phyloP scores from a whole-genome alignment of 2,113 vertebrate genomes.

The Vulpes ferrilata region DNA sequence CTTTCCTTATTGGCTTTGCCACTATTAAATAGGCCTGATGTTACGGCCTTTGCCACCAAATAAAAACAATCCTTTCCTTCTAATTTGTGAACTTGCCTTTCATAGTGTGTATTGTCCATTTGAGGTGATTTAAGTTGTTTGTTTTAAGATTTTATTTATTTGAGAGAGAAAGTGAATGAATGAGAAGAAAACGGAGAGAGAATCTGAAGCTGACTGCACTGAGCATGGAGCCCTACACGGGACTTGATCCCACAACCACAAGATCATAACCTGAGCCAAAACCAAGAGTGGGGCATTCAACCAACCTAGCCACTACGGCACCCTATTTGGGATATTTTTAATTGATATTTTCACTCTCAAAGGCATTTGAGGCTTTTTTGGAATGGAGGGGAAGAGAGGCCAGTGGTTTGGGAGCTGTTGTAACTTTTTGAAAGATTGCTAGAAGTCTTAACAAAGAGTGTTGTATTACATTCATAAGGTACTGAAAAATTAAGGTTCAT shows the following conservation, averaged over 20 bases:
- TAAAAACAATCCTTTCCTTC: background rate
- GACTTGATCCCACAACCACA: too few species aligned
- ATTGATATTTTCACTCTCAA: background rate
- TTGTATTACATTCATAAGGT: background rate
- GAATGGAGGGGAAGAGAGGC: background rate
- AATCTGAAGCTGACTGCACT: too few species aligned
- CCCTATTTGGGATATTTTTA: background rate
- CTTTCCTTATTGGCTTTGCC: constrained; percentile 40
- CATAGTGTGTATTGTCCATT: background rate
- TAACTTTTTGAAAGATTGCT: background rate
- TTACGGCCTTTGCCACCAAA: background rate
- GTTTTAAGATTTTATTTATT: too few species aligned
- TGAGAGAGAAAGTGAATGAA: too few species aligned
- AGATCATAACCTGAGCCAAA: too few species aligned
- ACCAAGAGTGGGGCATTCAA: too few species aligned
- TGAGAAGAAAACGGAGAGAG: too few species aligned
- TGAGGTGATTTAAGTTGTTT: background rate
- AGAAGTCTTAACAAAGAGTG: constrained; percentile 1
- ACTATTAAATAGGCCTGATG: background rate
- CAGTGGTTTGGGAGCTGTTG: background rate
- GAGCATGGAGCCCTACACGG: too few species aligned
- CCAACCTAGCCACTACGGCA: too few species aligned
- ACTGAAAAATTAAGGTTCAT: constrained; percentile 1
- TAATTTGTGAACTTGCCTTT: background rate
- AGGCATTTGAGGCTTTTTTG: background rate